Percentiles rank a stretch among this genome's conserved stretches.
Evolutionary conservation across 2,797 vertebrate species (phyloP).

Genomic region (Tragelaphus oryx): DNA sequence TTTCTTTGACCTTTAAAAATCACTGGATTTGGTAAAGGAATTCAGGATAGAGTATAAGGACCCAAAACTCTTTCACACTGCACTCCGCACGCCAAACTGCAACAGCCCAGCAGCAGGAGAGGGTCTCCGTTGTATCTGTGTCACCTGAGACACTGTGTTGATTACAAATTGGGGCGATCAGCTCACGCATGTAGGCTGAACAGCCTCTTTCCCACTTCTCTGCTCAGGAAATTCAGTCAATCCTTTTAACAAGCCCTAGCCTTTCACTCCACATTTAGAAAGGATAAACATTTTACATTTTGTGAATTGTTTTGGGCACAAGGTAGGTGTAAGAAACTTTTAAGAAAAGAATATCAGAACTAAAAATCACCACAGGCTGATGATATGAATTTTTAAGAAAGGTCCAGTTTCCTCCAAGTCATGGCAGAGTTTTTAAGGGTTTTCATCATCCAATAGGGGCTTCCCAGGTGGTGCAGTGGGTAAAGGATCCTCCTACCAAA

Average conservation of each 20-base stretch:
- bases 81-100: not conserved
- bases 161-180: not conserved
- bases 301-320: not conserved
- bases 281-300: not conserved
- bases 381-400: not conserved
- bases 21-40: not conserved
- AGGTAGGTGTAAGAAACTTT: not conserved
- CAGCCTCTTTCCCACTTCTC: not conserved
- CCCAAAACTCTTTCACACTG: not conserved
- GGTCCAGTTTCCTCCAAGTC: not conserved
- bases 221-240: not conserved
- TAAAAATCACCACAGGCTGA: not conserved
- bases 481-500: not conserved
- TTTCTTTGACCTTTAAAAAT: conserved; percentile 7
- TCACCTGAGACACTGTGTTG: not conserved
- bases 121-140: not conserved
- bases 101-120: not conserved
- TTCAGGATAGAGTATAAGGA: not conserved
- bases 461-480: not conserved
- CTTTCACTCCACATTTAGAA: not conserved
- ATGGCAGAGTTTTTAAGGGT: not conserved
- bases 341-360: not conserved
- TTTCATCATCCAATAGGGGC: not conserved
- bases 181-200: not conserved
- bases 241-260: not conserved